A percentile compares a stretch with the other conserved stretches of the same genome.
Evolutionary conservation across 2,888 invertebrate genomes (phyloP).

Genomic region (Eulithis testata): DNA sequence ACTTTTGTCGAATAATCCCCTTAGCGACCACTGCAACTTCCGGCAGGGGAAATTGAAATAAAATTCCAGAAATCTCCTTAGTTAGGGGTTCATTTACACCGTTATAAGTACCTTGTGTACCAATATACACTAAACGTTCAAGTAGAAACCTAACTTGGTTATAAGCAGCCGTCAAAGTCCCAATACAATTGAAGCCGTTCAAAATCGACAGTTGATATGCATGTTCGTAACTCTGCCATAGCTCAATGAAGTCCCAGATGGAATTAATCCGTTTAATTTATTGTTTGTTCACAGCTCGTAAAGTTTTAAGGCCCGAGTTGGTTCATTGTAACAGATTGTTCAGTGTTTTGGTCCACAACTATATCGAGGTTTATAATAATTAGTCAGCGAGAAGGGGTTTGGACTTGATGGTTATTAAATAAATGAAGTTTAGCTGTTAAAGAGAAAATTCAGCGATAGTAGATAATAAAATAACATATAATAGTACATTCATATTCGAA

Average conservation of each 20-base stretch:
- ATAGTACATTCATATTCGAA: too few species aligned
- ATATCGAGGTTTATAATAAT: slow-evolving; percentile 37
- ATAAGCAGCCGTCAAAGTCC: slow-evolving; percentile 2
- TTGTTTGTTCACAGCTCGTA: slow-evolving; percentile 44
- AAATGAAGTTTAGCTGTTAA: too few species aligned
- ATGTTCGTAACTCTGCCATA: slow-evolving; percentile 38
- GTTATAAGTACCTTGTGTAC: too few species aligned
- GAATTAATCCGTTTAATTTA: slow-evolving; percentile 45
- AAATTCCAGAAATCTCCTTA: too few species aligned
- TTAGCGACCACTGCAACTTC: too few species aligned
- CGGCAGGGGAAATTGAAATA: too few species aligned
- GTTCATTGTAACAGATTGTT: slow-evolving; percentile 44
- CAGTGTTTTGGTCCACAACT: slow-evolving; percentile 27
- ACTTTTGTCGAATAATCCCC: too few species aligned
- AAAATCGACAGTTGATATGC: slow-evolving; percentile 39
- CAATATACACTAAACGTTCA: too few species aligned
- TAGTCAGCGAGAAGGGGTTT: slow-evolving; percentile 33
- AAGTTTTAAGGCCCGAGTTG: slow-evolving; percentile 37
- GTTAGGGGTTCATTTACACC: too few species aligned
- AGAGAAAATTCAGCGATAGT: too few species aligned
- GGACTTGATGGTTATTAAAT: slow-evolving; percentile 7
- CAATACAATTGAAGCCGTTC: slow-evolving; percentile 34
- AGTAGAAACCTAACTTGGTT: slow-evolving; percentile 3
- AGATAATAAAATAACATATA: too few species aligned
- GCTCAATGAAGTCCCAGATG: slow-evolving; percentile 42